phyloP scores from a whole-genome alignment of 1,140 invertebrate genomes.

The Asbolus verrucosus region DNA sequence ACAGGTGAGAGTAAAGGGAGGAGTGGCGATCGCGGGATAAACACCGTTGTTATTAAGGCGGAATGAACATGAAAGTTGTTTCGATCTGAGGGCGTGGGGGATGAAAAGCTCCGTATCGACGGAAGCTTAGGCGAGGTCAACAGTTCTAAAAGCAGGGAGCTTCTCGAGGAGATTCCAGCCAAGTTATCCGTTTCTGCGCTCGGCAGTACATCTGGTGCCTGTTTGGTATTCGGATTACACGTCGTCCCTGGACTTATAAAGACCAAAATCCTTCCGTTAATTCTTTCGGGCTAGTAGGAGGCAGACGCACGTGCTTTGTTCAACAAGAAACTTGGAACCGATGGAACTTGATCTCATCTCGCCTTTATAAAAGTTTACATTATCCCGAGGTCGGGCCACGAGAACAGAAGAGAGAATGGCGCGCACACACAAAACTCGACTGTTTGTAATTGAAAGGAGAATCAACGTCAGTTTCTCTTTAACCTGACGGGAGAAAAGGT shows the following conservation, averaged over 20 bases:
- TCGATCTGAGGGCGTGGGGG: background rate
- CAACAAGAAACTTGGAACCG: slow-evolving; percentile 43
- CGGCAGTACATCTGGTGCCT: slow-evolving; percentile 44
- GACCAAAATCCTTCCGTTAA: slow-evolving; percentile 49
- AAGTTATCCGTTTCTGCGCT: slow-evolving; percentile 22
- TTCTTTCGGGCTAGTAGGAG: slow-evolving; percentile 41
- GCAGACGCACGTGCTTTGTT: slow-evolving; percentile 43
- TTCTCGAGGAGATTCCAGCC: slow-evolving; percentile 28
- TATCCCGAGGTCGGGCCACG: slow-evolving; percentile 12
- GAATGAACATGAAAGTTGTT: slow-evolving; percentile 7
- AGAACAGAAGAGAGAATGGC: background rate
- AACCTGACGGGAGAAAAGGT: background rate
- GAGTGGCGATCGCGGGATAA: slow-evolving; percentile 14
- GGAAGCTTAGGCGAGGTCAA: slow-evolving; percentile 14
- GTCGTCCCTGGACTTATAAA: slow-evolving; percentile 47
- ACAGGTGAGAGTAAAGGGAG: slow-evolving; percentile 11
- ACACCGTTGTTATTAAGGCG: slow-evolving; percentile 21
- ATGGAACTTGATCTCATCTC: slow-evolving; percentile 42
- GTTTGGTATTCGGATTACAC: slow-evolving; percentile 47
- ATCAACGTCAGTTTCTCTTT: slow-evolving; percentile 9
- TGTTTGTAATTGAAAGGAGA: slow-evolving; percentile 23
- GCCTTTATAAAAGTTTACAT: slow-evolving; percentile 42
- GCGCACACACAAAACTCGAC: background rate
- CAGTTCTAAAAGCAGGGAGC: slow-evolving; percentile 31
- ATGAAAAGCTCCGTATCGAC: slow-evolving; percentile 6